Evolutionary conservation across 2,888 invertebrate species (phyloP).

Genomic region (Pyrrhia umbra): DNA sequence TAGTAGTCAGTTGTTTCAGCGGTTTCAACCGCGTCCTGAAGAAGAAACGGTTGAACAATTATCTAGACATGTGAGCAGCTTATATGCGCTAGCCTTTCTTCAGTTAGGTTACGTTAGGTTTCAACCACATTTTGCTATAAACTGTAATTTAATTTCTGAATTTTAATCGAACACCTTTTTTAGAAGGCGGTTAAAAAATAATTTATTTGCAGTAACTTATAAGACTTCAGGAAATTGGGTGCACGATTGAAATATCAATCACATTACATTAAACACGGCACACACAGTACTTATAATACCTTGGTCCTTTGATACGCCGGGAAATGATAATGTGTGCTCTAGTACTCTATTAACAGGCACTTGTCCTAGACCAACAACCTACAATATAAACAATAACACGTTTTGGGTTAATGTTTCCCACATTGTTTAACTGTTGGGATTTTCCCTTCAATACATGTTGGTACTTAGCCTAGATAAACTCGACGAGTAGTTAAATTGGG

Average conservation of each 20-base stretch:
- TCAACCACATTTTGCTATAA: too few species aligned
- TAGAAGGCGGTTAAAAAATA: too few species aligned
- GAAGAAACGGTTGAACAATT: too few species aligned
- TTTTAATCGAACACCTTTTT: too few species aligned
- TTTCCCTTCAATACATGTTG: slow-evolving; percentile 9
- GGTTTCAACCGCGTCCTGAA: too few species aligned
- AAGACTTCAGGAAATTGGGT: not conserved
- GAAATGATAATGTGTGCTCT: slow-evolving; percentile 11
- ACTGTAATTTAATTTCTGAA: too few species aligned
- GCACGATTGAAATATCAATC: not conserved
- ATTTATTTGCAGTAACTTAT: too few species aligned
- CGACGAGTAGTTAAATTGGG: not conserved
- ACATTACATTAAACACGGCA: not conserved
- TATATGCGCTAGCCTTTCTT: too few species aligned
- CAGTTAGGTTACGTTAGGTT: too few species aligned
- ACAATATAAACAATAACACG: slow-evolving; percentile 47
- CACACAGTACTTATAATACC: slow-evolving; percentile 1
- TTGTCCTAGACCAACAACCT: slow-evolving; percentile 31
- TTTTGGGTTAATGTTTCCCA: slow-evolving; percentile 32
- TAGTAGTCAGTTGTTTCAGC: too few species aligned
- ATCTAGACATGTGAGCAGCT: too few species aligned
- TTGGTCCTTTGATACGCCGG: slow-evolving; percentile 1
- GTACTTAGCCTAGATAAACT: not conserved
- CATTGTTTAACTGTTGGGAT: slow-evolving; percentile 21
- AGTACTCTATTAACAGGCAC: slow-evolving; percentile 29